Evolutionary conservation across 2,888 invertebrate species (phyloP), one percentile per base, ranked within the genome.

Genomic region (Thera britannica): DNA sequence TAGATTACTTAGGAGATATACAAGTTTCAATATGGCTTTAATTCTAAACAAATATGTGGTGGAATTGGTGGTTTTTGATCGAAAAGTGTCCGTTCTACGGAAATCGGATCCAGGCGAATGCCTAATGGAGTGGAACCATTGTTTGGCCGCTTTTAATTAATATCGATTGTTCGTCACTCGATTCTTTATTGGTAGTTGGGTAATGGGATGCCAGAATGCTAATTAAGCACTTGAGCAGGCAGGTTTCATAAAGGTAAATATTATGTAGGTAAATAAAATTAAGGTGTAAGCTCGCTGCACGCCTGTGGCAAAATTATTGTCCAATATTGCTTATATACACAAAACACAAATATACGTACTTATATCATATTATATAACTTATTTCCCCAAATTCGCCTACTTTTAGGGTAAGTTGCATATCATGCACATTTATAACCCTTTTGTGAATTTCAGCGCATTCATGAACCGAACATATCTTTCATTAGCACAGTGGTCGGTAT

Each of bases 91-190:
- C n/a, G 7, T 38, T 38, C n/a, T 56, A 38, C 44, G 2, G 55
- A 1, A 38, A 38, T 41, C 41, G 44, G 41, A 44, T 56, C 46
- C 48, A 11, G 5, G 48, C 48, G 35, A 62, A 35, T 86, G 7
- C 41, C 41, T 41, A 86, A 86, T 84, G 77, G 78, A 78, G 75
- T 84, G 77, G 78, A 77, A 76, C 80, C 83, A 87, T 87, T 90
- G 88, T 89, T 89, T 87, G 84, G 78, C 71, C 76, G 79, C 80
- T 83, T 88, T 88, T 90, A 90, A 90, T 90, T 89, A 89, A 87
- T 88, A 89, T 89, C 82, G 87, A 89, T 87, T 77, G 77, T 74
- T 80, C 66, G 82, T 84, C 80, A 84, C 78, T 79, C 80, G 81
- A 86, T 84, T 84, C 81, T 80, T 78, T 76, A 78, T 81, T 75